Evolutionary conservation across 2,797 vertebrate species (phyloP), one percentile per base, ranked within the genome.

Genomic region (Eutrigla gurnardus): DNA sequence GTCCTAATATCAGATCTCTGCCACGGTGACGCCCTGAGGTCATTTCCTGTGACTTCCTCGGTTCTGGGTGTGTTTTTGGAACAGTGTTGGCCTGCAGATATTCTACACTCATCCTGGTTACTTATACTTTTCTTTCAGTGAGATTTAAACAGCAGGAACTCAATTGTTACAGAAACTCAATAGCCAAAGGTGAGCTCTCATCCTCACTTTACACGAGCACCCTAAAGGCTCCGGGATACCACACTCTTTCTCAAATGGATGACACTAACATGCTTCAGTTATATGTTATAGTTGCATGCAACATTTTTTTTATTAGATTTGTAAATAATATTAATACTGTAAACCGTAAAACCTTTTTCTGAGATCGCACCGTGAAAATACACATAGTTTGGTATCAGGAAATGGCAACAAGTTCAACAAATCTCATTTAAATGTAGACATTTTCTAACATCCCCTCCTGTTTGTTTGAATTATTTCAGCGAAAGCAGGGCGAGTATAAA

Each of bases 111-210:
- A 7, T 46, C 39, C 47, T 25, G 13, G 78, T 77, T 68, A 83
- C 40, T 50, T 52, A 81, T 13, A 72, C 77, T 18, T 33, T 33
- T 25, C 59, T 42, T 54, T 70, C 55, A 47, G 13, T 32, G 55
- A 73, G 60, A 64, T 18, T 73, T 9, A 76, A 25, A 35, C 49
- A 53, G 57, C 57, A 3, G 58, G 13, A 49, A 12, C 50, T 66
- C 36, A 36, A 33, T 70, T 83, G 63, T 87, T 77, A 49, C n/a
- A 63, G 69, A 62, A 75, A 70, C 36, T 42, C 18, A 43, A 63
- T 36, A 53, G 66, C 72, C 40, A 17, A n/a, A 11, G 45, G 12
- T 46, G 2, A 53, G 33, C 50, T 33, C 50, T 53, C 37, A 6
- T 12, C 6, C 13, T 61, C 14, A 17, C 53, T 46, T 13, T 50